Evolutionary conservation across 2,113 vertebrate genomes (phyloP).

Genomic region (Agelaius phoeniceus): DNA sequence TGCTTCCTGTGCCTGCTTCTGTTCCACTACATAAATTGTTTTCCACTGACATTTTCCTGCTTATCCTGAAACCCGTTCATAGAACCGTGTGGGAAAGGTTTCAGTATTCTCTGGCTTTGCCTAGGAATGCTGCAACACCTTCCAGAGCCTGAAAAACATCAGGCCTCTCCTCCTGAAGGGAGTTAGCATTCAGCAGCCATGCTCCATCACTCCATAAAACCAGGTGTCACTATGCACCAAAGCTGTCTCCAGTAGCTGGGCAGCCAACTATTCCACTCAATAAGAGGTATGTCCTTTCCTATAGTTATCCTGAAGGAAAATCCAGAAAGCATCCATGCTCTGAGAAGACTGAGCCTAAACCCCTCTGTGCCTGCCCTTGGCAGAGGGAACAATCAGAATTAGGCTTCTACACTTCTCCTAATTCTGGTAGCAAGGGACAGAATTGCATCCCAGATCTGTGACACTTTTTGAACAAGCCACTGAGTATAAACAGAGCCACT

Average conservation of each 20-base stretch:
- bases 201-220: neutral
- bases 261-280: neutral
- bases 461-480: rapidly evolving
- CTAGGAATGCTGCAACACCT: neutral
- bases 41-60: neutral
- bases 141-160: neutral
- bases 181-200: neutral
- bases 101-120: neutral
- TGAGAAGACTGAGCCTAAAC: neutral
- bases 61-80: neutral
- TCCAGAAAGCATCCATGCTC: neutral
- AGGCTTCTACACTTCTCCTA: neutral
- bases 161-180: neutral
- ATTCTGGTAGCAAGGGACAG: neutral
- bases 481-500: neutral
- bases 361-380: neutral
- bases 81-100: neutral
- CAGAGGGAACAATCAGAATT: neutral
- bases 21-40: neutral
- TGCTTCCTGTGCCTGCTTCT: neutral
- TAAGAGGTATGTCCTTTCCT: neutral
- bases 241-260: neutral
- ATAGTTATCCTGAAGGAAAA: neutral
- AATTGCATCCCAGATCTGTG: neutral
- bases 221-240: neutral